Conservation (phyloP, 2,797 vertebrate genomes). For the Spatula versicolor region DNA sequence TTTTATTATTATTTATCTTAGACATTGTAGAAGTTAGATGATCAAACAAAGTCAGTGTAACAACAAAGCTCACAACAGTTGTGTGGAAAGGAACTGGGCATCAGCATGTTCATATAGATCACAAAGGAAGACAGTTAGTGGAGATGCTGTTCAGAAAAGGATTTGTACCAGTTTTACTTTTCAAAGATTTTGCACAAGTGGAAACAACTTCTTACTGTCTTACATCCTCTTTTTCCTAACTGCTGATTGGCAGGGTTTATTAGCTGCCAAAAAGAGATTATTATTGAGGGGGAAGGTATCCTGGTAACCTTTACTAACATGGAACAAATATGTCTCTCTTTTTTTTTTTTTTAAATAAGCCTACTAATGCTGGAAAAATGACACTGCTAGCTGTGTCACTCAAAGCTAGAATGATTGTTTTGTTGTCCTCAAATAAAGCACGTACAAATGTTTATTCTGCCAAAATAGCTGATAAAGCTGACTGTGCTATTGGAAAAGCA, state of each 20-base stretch:
- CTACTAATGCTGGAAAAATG: background rate
- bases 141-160: conserved; percentile 73
- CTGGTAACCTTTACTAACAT: background rate
- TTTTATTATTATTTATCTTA: conserved; percentile 27
- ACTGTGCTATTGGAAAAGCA: background rate
- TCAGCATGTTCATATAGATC: conserved; percentile 32
- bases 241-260: background rate
- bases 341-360: background rate
- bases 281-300: background rate
- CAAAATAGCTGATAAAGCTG: background rate
- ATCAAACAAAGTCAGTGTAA: background rate
- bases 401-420: background rate
- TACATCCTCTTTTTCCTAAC: background rate
- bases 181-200: background rate
- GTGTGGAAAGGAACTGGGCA: conserved; percentile 59
- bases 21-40: conserved; percentile 32
- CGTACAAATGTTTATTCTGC: background rate
- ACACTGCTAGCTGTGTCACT: background rate
- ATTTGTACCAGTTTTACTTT: conserved; percentile 48
- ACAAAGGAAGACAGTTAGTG: conserved; percentile 59
- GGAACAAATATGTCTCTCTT: background rate
- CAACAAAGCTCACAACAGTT: background rate
- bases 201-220: background rate
- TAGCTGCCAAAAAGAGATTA: background rate
- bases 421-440: background rate